Conservation (phyloP, 2,888 invertebrate species). For the Drosophila paucipuncta region DNA sequence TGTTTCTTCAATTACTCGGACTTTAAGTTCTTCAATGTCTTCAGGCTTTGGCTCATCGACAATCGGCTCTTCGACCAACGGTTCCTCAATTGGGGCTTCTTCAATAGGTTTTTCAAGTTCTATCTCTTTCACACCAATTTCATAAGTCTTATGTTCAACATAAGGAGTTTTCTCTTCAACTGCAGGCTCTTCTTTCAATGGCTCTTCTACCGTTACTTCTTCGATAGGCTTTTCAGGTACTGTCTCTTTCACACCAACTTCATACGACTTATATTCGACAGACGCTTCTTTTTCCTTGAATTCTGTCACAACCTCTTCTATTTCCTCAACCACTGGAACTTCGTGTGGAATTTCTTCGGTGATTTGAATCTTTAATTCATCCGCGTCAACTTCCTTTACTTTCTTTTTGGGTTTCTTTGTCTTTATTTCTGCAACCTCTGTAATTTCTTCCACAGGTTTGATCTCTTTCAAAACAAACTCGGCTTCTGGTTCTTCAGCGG, state of each 20-base stretch:
- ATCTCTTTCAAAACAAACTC: conserved; percentile 66
- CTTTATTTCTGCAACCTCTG: conserved; percentile 70
- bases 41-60: conserved; percentile 53
- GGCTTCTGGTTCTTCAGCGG: conserved; percentile 64
- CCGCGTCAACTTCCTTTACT: conserved; percentile 67
- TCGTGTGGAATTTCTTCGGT: conserved; percentile 74
- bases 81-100: conserved; percentile 54
- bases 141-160: conserved; percentile 67
- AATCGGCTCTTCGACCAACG: conserved; percentile 35
- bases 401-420: conserved; percentile 78
- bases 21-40: conserved; percentile 68
- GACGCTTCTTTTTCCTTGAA: conserved; percentile 42
- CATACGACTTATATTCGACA: conserved; percentile 66
- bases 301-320: conserved; percentile 63
- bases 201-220: conserved; percentile 55
- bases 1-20: conserved; percentile 78
- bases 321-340: conserved; percentile 69
- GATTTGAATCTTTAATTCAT: conserved; percentile 77
- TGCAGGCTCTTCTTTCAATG: conserved; percentile 31
- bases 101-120: conserved; percentile 58
- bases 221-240: conserved; percentile 58
- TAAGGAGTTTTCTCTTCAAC: conserved; percentile 40
- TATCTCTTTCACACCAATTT: conserved; percentile 71
- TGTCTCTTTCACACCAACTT: conserved; percentile 73
- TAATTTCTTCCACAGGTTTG: conserved; percentile 74